Percentiles rank a stretch among this genome's conserved stretches.
These are phyloP conservation scores for Microcaecilia unicolor DNA, from an alignment of 2,797 vertebrate species.

Conservation along the genomic window DNA sequence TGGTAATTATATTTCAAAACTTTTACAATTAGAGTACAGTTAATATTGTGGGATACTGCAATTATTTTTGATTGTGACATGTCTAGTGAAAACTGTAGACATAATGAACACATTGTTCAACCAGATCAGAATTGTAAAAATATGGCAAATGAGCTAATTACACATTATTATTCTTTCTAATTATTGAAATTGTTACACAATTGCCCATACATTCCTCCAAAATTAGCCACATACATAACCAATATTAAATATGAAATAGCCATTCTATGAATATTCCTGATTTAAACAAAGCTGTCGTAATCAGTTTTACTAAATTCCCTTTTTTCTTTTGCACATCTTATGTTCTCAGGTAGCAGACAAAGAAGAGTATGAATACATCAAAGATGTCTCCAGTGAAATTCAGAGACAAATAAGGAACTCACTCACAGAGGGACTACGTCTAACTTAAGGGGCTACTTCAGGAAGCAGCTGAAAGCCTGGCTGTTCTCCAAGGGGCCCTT, in stretches of 20 bases:
- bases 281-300: constrained; percentile 5
- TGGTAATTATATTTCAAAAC: constrained; percentile 79
- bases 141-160: constrained; percentile 75
- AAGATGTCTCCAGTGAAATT: no score
- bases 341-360: no score
- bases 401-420: no score
- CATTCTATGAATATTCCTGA: no score
- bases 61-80: constrained; percentile 80
- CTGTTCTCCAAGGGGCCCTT: no score
- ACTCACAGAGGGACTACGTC: no score
- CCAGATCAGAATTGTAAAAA: constrained; percentile 71
- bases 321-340: not conserved
- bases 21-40: constrained; percentile 76
- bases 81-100: constrained; percentile 68
- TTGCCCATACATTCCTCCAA: constrained; percentile 63
- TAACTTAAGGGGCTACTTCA: no score
- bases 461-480: no score
- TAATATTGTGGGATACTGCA: constrained; percentile 77
- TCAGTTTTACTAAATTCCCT: not conserved
- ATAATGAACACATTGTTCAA: constrained; percentile 70
- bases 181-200: constrained; percentile 71
- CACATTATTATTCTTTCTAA: constrained; percentile 73
- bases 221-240: constrained; percentile 48
- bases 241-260: no score
- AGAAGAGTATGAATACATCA: no score